Evolutionary conservation across 2,797 vertebrate species (phyloP).

Genomic region (Cichlasoma orientale): DNA sequence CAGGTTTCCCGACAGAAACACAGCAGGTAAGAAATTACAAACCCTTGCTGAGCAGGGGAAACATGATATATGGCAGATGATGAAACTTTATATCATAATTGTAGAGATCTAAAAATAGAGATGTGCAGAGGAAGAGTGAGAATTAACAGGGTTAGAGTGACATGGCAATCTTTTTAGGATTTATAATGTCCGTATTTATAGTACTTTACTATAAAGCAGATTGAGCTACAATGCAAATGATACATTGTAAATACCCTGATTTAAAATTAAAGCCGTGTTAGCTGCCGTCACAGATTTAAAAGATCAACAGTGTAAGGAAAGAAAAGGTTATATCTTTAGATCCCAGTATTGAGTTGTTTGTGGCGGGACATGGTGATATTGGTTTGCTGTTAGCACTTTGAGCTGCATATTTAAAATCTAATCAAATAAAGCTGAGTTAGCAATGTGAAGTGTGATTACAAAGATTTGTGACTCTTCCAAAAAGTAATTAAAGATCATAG

Average conservation of each 20-base stretch:
- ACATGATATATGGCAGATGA: not conserved
- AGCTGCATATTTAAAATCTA: not conserved
- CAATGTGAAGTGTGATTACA: not conserved
- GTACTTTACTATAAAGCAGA: not conserved
- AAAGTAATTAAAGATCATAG: not conserved
- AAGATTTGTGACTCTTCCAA: not conserved
- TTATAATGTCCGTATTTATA: not conserved
- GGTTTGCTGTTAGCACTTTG: not conserved
- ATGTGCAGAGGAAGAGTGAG: not conserved
- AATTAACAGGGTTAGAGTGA: not conserved
- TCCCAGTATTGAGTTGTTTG: not conserved
- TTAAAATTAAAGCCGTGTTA: not conserved
- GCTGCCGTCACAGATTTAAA: not conserved
- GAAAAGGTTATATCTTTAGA: not conserved
- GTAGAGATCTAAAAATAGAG: not conserved
- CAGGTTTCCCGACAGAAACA: slow-evolving; percentile 85
- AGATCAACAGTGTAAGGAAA: not conserved
- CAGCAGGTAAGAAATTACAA: slow-evolving; percentile 83
- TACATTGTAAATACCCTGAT: not conserved
- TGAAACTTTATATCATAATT: not conserved
- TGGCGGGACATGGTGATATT: not conserved
- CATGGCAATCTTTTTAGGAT: not conserved
- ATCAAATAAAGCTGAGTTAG: not conserved
- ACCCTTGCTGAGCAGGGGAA: slow-evolving; percentile 4
- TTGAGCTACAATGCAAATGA: not conserved